phyloP scores from a whole-genome alignment of 2,888 invertebrate genomes.

The Drosophila kuntzei region DNA sequence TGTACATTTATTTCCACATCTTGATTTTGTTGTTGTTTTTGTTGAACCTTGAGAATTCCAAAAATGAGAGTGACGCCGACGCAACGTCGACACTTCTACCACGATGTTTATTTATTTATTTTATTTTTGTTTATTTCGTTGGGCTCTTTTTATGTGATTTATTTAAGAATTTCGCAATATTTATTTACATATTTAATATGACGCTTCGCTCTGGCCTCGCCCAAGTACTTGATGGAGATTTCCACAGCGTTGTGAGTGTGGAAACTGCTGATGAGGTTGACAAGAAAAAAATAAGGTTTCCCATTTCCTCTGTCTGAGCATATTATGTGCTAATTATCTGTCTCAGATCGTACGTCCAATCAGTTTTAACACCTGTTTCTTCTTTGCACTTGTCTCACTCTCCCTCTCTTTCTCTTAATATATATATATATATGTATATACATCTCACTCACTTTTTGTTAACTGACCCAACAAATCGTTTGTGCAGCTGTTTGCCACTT shows the following conservation, averaged over 20 bases:
- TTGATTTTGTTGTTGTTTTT: neutral
- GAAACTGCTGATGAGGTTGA: conserved; percentile 28
- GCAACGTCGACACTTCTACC: conserved; percentile 22
- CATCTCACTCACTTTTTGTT: too few species aligned
- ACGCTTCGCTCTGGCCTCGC: conserved; percentile 11
- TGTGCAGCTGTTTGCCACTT: conserved; percentile 59
- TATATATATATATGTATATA: too few species aligned
- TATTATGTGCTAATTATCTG: conserved; percentile 18
- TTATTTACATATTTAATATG: conserved; percentile 33
- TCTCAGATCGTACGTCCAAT: conserved; percentile 7
- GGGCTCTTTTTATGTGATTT: conserved; percentile 21
- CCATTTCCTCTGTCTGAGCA: conserved; percentile 12
- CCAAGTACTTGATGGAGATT: conserved; percentile 8
- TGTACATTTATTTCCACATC: neutral
- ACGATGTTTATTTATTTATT: conserved; percentile 18
- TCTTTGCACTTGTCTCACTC: neutral
- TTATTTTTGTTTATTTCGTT: conserved; percentile 1
- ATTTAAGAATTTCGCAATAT: conserved; percentile 29
- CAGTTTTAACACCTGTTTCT: conserved; percentile 19
- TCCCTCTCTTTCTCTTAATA: neutral
- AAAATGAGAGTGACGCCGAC: conserved; percentile 5
- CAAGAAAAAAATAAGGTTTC: conserved; percentile 6
- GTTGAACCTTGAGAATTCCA: neutral
- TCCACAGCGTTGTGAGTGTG: neutral
- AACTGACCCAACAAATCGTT: conserved; percentile 37